These are phyloP conservation scores for Rhogogaster chlorosoma DNA, from an alignment of 2,888 invertebrate species.

Conservation along the genomic window DNA sequence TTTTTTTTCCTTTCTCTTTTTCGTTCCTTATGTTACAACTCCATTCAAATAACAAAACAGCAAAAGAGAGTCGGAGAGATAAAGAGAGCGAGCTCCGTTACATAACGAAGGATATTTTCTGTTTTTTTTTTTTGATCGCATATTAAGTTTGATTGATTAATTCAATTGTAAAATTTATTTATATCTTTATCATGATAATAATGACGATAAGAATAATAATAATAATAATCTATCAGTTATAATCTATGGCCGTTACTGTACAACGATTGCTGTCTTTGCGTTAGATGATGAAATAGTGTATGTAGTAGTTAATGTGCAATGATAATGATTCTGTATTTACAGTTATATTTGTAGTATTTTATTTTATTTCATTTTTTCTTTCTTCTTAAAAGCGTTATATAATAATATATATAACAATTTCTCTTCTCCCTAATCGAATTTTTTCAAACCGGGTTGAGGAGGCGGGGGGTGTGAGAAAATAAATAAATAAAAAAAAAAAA, in stretches of 20 bases:
- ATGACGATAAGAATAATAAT: neutral
- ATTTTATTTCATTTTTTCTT: neutral
- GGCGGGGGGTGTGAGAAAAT: too few species aligned
- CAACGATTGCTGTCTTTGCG: neutral
- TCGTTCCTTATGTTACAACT: neutral
- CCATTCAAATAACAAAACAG: neutral
- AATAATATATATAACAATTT: conserved; percentile 52
- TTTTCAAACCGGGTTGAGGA: too few species aligned
- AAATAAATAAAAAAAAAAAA: neutral
- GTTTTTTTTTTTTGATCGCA: neutral
- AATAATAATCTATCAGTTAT: neutral
- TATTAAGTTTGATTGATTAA: neutral
- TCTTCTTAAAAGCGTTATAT: neutral
- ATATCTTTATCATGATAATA: neutral
- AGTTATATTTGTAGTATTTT: neutral
- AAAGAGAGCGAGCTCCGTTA: neutral
- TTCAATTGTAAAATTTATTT: neutral
- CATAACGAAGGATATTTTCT: neutral
- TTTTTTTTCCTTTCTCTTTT: too few species aligned
- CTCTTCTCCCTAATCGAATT: conserved; percentile 54
- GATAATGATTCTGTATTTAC: conserved; percentile 1
- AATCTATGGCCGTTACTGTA: conserved; percentile 1
- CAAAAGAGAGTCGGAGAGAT: neutral
- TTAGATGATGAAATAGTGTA: neutral
- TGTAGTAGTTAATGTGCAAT: neutral